Base-by-base conservation (phyloP, 2,797 vertebrate species). In the Acestrorhynchus altus region DNA sequence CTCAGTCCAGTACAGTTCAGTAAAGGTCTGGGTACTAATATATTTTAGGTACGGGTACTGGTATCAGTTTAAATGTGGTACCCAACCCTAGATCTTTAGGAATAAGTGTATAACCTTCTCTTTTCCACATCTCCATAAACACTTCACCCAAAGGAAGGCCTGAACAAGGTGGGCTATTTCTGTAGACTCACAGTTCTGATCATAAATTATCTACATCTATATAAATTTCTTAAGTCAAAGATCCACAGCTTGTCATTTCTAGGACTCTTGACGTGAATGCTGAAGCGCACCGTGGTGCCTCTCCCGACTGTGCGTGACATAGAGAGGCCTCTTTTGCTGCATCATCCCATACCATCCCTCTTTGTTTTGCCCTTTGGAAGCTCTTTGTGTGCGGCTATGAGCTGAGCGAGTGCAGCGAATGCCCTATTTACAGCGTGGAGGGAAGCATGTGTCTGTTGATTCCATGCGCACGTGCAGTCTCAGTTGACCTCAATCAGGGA, bases 401-500 rank as follows among this genome's bases (percentile, higher is more conserved):
- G 52, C 64, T 79, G 65, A 79, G 76, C 74, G 65, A 76, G 61
- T 78, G 81, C 70, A 57, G 61, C 80, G 83, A 86, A 78, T 81
- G 80, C 63, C 77, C 85, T 81, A 83, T 85, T 83, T 77, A 80
- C 74, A 82, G 59, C 75, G 75, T 77, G 75, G 76, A 83, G 73
- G 59, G 82, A 83, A 69, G 83, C 86, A 80, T 86, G 87, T 87
- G 87, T 89, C 83, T 88, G 87, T 83, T 83, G 84, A 87, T 83
- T 89, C 84, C 82, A 85, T 74, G 75, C 81, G 76, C 85, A 91
- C 77, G 85, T 88, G 87, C 75, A 59, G 76, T 79, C 77, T 86
- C 79, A 77, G 87, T 83, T 90, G 90, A 92, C 90, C 89, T 91
- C 83, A 86, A 85, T 88, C 74, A 78, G 65, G 81, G 82, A 78